Evolutionary conservation across 92 coral and sea anemone species (phyloP).

Genomic region (Pocillopora meandrina): DNA sequence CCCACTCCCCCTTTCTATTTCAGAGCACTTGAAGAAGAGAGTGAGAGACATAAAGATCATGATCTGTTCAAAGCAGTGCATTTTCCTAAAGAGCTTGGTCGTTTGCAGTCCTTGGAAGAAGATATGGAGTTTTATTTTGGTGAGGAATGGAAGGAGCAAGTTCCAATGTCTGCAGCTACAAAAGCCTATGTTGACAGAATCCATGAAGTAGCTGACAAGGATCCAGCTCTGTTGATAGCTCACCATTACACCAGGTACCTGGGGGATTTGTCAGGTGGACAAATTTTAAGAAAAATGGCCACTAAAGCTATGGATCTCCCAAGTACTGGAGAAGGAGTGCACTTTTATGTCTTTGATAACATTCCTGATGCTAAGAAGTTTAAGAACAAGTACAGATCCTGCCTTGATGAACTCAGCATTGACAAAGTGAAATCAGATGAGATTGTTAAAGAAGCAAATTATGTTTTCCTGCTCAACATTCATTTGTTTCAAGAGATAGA

Average conservation of each 20-base stretch:
- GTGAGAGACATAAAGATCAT: slow-evolving; percentile 81
- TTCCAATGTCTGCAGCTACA: slow-evolving; percentile 73
- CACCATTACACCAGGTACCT: slow-evolving; percentile 96
- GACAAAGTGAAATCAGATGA: slow-evolving; percentile 79
- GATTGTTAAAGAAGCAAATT: slow-evolving; percentile 86
- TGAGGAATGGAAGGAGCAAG: slow-evolving; percentile 84
- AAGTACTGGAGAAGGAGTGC: slow-evolving; percentile 88
- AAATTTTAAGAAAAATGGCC: slow-evolving; percentile 86
- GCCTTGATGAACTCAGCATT: slow-evolving; percentile 76
- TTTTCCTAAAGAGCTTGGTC: slow-evolving; percentile 85
- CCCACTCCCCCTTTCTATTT: background rate
- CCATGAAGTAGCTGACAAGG: slow-evolving; percentile 73
- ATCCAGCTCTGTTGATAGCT: slow-evolving; percentile 87
- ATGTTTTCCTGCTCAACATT: slow-evolving; percentile 81
- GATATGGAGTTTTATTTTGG: slow-evolving; percentile 93
- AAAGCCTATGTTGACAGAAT: slow-evolving; percentile 83
- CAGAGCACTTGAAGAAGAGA: slow-evolving; percentile 90
- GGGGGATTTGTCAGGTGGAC: slow-evolving; percentile 96
- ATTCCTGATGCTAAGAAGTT: slow-evolving; percentile 82
- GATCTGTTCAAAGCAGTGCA: slow-evolving; percentile 73
- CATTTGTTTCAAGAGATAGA: slow-evolving; percentile 88
- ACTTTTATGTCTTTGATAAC: slow-evolving; percentile 76
- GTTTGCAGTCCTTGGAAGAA: slow-evolving; percentile 70
- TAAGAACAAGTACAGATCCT: slow-evolving; percentile 86
- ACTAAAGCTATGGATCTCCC: slow-evolving; percentile 88